phyloP scores from a whole-genome alignment of 2,888 invertebrate species.

The Caprella mutica region DNA sequence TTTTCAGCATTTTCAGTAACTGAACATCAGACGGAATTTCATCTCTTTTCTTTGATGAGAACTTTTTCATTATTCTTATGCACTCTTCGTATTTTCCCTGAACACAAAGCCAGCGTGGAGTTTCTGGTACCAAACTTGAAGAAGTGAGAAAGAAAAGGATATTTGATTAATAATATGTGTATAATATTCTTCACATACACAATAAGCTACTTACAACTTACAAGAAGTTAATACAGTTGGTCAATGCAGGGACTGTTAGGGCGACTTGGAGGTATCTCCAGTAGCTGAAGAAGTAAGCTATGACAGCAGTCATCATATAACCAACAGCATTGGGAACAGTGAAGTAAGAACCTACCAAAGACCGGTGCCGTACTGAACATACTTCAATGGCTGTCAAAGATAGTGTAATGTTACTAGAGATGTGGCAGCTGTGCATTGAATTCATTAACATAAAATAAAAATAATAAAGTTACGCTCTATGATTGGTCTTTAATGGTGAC shows the following conservation, averaged over 20 bases:
- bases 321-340: constrained; percentile 17
- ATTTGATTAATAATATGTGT: too few relatives aligned
- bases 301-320: constrained; percentile 15
- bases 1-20: constrained; percentile 8
- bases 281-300: constrained; percentile 11
- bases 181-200: too few relatives aligned
- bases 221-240: constrained; percentile 1
- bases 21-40: constrained; percentile 12
- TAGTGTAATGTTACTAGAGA: too few relatives aligned
- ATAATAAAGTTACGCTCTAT: too few relatives aligned
- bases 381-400: constrained; percentile 22
- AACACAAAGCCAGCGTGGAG: constrained; percentile 26
- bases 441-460: too few relatives aligned
- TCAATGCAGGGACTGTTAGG: constrained; percentile 2
- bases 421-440: too few relatives aligned
- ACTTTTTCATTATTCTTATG: constrained; percentile 3
- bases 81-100: constrained; percentile 22
- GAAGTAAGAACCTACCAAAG: constrained; percentile 10
- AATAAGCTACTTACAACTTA: too few relatives aligned
- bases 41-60: constrained; percentile 11
- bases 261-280: constrained; percentile 15
- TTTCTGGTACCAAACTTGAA: constrained; percentile 23
- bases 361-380: constrained; percentile 10
- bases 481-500: too few relatives aligned
- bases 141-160: too few relatives aligned